Conservation (phyloP, 2,888 invertebrate genomes). For the Synanthedon andrenaeformis region DNA sequence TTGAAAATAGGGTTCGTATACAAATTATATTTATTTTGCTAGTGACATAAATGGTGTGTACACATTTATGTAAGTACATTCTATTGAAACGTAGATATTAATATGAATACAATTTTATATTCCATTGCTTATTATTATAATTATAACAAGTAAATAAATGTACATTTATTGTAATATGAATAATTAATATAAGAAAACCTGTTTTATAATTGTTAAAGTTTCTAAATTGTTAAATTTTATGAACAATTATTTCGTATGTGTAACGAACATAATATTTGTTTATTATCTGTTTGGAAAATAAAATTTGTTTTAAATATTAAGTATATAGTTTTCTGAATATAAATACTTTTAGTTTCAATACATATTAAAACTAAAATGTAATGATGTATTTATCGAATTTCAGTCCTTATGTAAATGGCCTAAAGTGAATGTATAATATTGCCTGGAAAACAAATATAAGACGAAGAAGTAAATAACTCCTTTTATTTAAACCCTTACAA, state of each 20-base stretch:
- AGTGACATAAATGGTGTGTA: not conserved
- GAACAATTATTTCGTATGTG: slow-evolving; percentile 42
- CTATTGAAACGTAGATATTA: not conserved
- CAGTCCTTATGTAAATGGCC: slow-evolving; percentile 33
- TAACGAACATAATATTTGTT: slow-evolving; percentile 12
- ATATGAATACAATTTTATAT: not conserved
- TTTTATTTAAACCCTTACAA: too few relatives aligned
- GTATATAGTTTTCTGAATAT: too few relatives aligned
- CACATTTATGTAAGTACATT: not conserved
- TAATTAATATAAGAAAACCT: slow-evolving; percentile 25
- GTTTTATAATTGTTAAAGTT: slow-evolving; percentile 61
- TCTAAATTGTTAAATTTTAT: slow-evolving; percentile 62
- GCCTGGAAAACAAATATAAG: slow-evolving; percentile 58
- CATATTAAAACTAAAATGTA: too few relatives aligned
- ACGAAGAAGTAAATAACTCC: not conserved
- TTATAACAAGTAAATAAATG: slow-evolving; percentile 13
- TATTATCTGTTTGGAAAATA: too few relatives aligned
- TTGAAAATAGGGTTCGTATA: slow-evolving; percentile 2
- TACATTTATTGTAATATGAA: slow-evolving; percentile 30
- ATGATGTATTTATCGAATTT: not conserved
- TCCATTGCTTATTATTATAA: not conserved
- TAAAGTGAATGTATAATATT: slow-evolving; percentile 52
- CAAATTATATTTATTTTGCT: slow-evolving; percentile 8
- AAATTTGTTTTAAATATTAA: too few relatives aligned
- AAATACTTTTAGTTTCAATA: too few relatives aligned